A percentile compares a stretch with the other conserved stretches of the same genome.
These are phyloP conservation scores for Pseudoips prasinana DNA, from an alignment of 2,888 invertebrate species.

Conservation along the genomic window DNA sequence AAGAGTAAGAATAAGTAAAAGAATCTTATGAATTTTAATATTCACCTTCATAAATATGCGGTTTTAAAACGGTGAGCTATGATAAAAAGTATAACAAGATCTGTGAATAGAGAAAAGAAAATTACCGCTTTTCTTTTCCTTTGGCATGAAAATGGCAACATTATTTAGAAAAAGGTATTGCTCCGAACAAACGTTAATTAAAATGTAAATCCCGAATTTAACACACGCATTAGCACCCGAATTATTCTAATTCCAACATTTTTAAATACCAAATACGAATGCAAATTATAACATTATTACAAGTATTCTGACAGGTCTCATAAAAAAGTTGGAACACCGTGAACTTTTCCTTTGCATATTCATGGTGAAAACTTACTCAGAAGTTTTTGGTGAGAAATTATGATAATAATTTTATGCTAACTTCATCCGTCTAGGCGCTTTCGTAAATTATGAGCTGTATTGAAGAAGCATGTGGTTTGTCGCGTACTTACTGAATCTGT, in stretches of 20 bases:
- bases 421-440: constrained; percentile 68
- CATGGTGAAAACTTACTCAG: constrained; percentile 70
- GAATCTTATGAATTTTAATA: too few relatives aligned
- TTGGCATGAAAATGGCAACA: constrained; percentile 16
- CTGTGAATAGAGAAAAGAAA: constrained; percentile 16
- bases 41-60: too few relatives aligned
- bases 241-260: constrained; percentile 28
- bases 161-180: constrained; percentile 19
- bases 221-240: constrained; percentile 26
- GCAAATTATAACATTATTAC: constrained; percentile 65
- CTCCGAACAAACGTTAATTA: constrained; percentile 16
- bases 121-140: constrained; percentile 17
- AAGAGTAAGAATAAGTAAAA: too few relatives aligned
- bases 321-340: constrained; percentile 67
- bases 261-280: constrained; percentile 47
- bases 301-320: constrained; percentile 67
- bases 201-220: constrained; percentile 28
- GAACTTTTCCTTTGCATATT: constrained; percentile 77
- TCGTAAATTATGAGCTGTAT: constrained; percentile 60
- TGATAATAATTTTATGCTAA: constrained; percentile 76
- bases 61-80: constrained; percentile 6
- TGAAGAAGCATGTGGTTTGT: constrained; percentile 46
- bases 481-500: constrained; percentile 13
- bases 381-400: constrained; percentile 79
- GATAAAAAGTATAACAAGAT: constrained; percentile 13